Percentiles rank a stretch among this genome's conserved stretches.
phyloP scores from a whole-genome alignment of 1,140 invertebrate genomes.

The Gonatopus flavifemur region DNA sequence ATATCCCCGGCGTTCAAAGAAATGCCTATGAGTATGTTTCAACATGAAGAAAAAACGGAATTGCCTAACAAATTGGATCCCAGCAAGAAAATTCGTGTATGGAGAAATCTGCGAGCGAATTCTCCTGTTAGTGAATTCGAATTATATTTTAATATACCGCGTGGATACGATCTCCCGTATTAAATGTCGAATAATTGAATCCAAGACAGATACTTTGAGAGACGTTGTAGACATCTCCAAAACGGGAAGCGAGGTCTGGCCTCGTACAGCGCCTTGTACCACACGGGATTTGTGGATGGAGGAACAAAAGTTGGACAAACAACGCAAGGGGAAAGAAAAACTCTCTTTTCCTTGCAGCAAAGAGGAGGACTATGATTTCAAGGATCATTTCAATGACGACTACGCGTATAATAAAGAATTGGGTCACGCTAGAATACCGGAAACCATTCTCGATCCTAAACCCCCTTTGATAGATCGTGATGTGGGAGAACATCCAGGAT shows the following conservation, averaged over 20 bases:
- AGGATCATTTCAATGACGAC: constrained; percentile 11
- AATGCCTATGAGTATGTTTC: constrained; percentile 31
- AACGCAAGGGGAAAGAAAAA: constrained; percentile 14
- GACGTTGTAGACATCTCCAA: no score
- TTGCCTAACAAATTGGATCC: constrained; percentile 19
- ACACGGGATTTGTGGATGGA: constrained; percentile 18
- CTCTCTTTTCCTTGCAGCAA: constrained; percentile 29
- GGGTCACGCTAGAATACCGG: constrained; percentile 36
- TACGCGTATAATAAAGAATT: constrained; percentile 37
- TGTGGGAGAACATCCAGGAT: constrained; percentile 30
- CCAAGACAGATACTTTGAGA: no score
- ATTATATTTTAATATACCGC: not conserved
- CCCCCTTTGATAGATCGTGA: constrained; percentile 24
- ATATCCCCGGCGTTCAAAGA: constrained; percentile 15
- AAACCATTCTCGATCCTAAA: constrained; percentile 1
- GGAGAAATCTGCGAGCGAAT: constrained; percentile 29
- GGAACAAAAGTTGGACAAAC: not conserved
- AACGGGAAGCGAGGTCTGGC: constrained; percentile 21
- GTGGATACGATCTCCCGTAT: no score
- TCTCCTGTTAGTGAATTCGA: constrained; percentile 17
- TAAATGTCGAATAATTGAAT: no score
- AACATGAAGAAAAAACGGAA: constrained; percentile 5
- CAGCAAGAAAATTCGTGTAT: constrained; percentile 27
- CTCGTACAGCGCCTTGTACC: constrained; percentile 31
- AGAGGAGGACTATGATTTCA: not conserved